Evolutionary conservation across 2,888 invertebrate genomes (phyloP).

Genomic region (Athetis lepigone): DNA sequence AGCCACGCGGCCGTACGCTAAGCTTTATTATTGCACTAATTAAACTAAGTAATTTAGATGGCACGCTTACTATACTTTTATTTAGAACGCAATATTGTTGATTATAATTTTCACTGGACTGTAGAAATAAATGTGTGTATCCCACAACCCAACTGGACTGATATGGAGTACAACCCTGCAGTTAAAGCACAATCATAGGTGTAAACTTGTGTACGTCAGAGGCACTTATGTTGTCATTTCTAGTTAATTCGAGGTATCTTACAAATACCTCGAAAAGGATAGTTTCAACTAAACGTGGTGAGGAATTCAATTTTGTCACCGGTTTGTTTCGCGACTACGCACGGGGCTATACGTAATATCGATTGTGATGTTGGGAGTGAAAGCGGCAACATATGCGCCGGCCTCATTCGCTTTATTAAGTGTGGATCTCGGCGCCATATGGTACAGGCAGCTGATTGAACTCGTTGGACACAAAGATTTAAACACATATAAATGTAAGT

Average conservation of each 20-base stretch:
- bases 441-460: conserved; percentile 86
- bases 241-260: conserved; percentile 9
- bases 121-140: conserved; percentile 35
- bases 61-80: conserved; percentile 54
- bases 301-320: conserved; percentile 51
- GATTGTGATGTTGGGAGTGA: conserved; percentile 87
- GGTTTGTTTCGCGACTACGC: conserved; percentile 56
- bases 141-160: conserved; percentile 27
- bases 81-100: conserved; percentile 29
- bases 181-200: conserved; percentile 37
- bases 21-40: conserved; percentile 70
- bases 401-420: conserved; percentile 87
- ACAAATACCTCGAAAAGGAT: conserved; percentile 5
- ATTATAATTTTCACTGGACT: conserved; percentile 33
- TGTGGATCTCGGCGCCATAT: conserved; percentile 88
- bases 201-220: conserved; percentile 16
- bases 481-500: conserved; percentile 36
- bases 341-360: conserved; percentile 73
- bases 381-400: conserved; percentile 88
- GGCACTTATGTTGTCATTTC: conserved; percentile 18
- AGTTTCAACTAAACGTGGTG: conserved; percentile 20
- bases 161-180: conserved; percentile 40
- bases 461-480: conserved; percentile 64
- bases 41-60: conserved; percentile 65
- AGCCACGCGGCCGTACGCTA: conserved; percentile 67